Evolutionary conservation across 2,888 invertebrate species (phyloP).

Genomic region (Hirtodrosophila trivittata): DNA sequence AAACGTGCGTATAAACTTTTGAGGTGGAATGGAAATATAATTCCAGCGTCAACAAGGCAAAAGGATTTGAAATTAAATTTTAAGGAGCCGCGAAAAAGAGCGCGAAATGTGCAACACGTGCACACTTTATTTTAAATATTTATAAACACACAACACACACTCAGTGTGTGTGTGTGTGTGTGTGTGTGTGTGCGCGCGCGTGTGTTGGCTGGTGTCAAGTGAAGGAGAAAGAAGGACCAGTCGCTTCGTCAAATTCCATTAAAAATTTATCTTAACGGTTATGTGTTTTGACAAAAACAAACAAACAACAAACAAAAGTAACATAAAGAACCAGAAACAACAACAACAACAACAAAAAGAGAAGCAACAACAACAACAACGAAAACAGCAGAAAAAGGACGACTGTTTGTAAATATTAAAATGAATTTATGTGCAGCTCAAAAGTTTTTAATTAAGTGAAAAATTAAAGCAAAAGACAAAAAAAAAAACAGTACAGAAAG

Average conservation of each 20-base stretch:
- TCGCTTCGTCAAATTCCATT: conserved; percentile 67
- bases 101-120: conserved; percentile 72
- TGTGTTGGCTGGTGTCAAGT: background rate
- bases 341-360: conserved; percentile 24
- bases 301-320: conserved; percentile 15
- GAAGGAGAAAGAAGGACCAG: conserved; percentile 10
- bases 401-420: conserved; percentile 75
- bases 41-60: conserved; percentile 26
- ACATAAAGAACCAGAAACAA: conserved; percentile 10
- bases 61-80: conserved; percentile 65
- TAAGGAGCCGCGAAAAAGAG: conserved; percentile 27
- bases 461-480: conserved; percentile 49
- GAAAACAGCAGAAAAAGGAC: conserved; percentile 38
- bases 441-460: conserved; percentile 77
- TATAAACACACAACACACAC: conserved; percentile 47
- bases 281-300: conserved; percentile 66
- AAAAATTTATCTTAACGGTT: conserved; percentile 76
- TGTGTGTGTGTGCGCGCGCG: conserved; percentile 3
- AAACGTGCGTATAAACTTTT: conserved; percentile 12
- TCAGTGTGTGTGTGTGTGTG: too few relatives aligned
- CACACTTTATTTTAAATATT: conserved; percentile 70
- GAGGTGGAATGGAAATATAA: conserved; percentile 1
- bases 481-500: conserved; percentile 16
- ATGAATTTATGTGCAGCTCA: conserved; percentile 71
- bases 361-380: conserved; percentile 23